Evolutionary conservation across 2,797 vertebrate species (phyloP).

Genomic region (Argentina silus): DNA sequence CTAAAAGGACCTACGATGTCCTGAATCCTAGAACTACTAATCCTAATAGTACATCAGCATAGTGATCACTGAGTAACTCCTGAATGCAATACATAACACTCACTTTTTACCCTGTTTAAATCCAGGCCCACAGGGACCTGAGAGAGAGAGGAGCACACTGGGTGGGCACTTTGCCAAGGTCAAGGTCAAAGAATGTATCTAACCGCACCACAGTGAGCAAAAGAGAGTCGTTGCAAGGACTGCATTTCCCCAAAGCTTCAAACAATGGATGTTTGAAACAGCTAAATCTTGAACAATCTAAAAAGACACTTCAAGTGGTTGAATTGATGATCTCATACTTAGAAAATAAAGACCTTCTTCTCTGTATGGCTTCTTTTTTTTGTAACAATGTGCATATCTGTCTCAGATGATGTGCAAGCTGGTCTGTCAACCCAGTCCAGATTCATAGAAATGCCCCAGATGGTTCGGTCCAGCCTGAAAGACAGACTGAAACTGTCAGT

Average conservation of each 20-base stretch:
- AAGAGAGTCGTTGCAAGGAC: conserved; percentile 60
- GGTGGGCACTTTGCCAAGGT: conserved; percentile 56
- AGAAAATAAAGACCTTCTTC: conserved; percentile 58
- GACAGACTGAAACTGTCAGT: neutral
- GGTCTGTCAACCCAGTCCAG: conserved; percentile 25
- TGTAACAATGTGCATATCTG: conserved; percentile 63
- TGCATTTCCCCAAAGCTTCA: conserved; percentile 65
- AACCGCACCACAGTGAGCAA: conserved; percentile 67
- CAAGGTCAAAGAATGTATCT: conserved; percentile 52
- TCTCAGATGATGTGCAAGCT: conserved; percentile 50
- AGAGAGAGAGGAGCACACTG: conserved; percentile 79
- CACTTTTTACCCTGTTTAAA: conserved; percentile 96
- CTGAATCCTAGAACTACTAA: conserved; percentile 80
- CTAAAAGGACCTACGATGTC: conserved; percentile 86
- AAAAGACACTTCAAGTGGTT: conserved; percentile 53
- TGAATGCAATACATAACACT: conserved; percentile 88
- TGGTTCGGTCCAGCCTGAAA: conserved; percentile 12
- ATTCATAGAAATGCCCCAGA: conserved; percentile 8
- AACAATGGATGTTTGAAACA: conserved; percentile 41
- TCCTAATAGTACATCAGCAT: conserved; percentile 85
- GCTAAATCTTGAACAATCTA: conserved; percentile 39
- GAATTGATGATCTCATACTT: conserved; percentile 65
- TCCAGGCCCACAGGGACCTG: conserved; percentile 83
- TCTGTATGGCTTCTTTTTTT: conserved; percentile 52
- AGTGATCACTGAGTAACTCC: conserved; percentile 84